Conservation (phyloP, 2,797 vertebrate species). For the Malacoraja senta region DNA sequence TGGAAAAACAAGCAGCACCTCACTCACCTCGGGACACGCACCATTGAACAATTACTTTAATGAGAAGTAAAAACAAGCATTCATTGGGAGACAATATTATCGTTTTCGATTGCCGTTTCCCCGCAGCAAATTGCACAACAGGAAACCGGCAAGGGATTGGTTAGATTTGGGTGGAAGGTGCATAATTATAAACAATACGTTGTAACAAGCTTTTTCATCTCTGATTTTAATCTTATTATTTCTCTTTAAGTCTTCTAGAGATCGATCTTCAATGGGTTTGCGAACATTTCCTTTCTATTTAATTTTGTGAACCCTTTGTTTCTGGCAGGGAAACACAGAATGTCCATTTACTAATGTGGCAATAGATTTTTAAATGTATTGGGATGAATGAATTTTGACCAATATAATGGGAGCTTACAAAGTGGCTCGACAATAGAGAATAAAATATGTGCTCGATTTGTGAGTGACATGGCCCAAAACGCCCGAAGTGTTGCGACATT, state of each 20-base stretch:
- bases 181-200: neutral
- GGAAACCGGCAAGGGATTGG: neutral
- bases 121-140: conserved; percentile 27
- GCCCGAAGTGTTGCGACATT: conserved; percentile 23
- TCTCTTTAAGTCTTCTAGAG: neutral
- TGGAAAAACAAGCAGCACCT: conserved; percentile 30
- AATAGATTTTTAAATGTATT: neutral
- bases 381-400: neutral
- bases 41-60: conserved; percentile 9
- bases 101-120: neutral
- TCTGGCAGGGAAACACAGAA: neutral
- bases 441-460: neutral
- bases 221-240: neutral
- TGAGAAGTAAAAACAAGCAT: conserved; percentile 10
- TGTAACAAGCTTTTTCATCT: neutral
- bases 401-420: too few relatives aligned
- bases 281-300: neutral
- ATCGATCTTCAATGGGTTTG: neutral
- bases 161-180: conserved; percentile 17
- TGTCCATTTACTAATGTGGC: neutral
- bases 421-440: neutral
- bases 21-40: conserved; percentile 18
- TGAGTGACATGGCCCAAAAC: conserved; percentile 26
- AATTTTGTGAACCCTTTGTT: neutral
- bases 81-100: conserved; percentile 21